Evolutionary conservation across 2,888 invertebrate genomes (phyloP).

Genomic region (Trachelus iudaicus): DNA sequence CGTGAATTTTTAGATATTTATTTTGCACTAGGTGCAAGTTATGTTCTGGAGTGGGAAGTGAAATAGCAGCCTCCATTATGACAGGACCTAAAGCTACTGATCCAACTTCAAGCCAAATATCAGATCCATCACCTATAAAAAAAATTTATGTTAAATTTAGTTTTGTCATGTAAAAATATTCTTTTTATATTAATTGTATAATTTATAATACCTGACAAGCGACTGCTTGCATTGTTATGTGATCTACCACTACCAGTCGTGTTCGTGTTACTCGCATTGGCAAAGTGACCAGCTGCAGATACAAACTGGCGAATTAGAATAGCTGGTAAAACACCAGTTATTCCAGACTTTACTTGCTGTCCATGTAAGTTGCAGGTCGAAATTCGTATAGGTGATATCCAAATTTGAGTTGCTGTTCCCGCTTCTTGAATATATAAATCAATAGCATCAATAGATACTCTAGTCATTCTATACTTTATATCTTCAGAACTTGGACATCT

Average conservation of each 20-base stretch:
- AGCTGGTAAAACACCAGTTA: slow-evolving; percentile 86
- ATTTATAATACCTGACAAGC: slow-evolving; percentile 51
- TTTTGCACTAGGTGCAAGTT: slow-evolving; percentile 84
- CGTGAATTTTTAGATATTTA: slow-evolving; percentile 84
- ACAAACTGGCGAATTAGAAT: slow-evolving; percentile 77
- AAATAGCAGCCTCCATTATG: slow-evolving; percentile 88
- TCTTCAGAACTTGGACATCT: slow-evolving; percentile 62
- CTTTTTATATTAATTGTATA: background rate
- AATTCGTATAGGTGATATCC: slow-evolving; percentile 89
- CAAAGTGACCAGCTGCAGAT: slow-evolving; percentile 68
- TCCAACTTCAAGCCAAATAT: slow-evolving; percentile 93
- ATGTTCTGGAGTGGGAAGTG: slow-evolving; percentile 81
- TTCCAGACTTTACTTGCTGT: slow-evolving; percentile 87
- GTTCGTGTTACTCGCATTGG: slow-evolving; percentile 73
- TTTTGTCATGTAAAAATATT: background rate
- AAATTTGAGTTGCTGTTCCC: slow-evolving; percentile 87
- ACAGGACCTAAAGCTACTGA: slow-evolving; percentile 91
- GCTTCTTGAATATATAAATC: slow-evolving; percentile 92
- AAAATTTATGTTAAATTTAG: background rate
- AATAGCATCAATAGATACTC: slow-evolving; percentile 88
- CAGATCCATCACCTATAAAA: slow-evolving; percentile 66
- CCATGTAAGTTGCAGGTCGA: slow-evolving; percentile 97
- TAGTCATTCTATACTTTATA: slow-evolving; percentile 92
- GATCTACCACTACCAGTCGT: slow-evolving; percentile 73
- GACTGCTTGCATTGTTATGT: slow-evolving; percentile 69